Evolutionary conservation across 2,888 invertebrate genomes (phyloP).

Genomic region (Nudaria mundana): DNA sequence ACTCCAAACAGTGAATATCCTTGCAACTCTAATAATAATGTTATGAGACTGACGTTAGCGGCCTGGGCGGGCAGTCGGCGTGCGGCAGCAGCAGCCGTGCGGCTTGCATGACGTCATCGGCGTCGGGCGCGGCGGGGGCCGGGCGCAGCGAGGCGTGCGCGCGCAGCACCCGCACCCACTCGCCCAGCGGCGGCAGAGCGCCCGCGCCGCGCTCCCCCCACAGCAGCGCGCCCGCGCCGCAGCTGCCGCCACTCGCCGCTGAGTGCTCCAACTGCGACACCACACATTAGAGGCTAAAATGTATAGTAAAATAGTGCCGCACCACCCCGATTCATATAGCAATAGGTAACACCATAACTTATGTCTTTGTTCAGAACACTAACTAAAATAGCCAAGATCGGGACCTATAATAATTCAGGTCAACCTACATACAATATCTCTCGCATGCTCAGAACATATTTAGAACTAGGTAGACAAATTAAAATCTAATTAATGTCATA

Average conservation of each 20-base stretch:
- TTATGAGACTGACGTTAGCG: conserved; percentile 81
- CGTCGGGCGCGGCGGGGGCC: conserved; percentile 89
- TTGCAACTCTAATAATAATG: neutral
- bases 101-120: conserved; percentile 94
- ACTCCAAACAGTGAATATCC: too few relatives aligned
- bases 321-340: too few relatives aligned
- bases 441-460: too few relatives aligned
- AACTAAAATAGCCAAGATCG: too few relatives aligned
- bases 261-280: conserved; percentile 83
- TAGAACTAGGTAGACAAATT: too few relatives aligned
- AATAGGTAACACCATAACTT: too few relatives aligned
- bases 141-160: conserved; percentile 92
- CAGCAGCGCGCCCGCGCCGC: conserved; percentile 74
- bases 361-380: too few relatives aligned
- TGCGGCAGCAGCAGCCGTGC: conserved; percentile 92
- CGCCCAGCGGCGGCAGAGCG: conserved; percentile 93
- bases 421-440: too few relatives aligned
- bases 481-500: too few relatives aligned
- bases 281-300: neutral
- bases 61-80: conserved; percentile 92
- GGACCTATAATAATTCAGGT: too few relatives aligned
- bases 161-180: conserved; percentile 92
- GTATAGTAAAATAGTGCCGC: too few relatives aligned
- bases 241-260: conserved; percentile 47
- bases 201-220: conserved; percentile 94